These are phyloP conservation scores for Drosophila melanogaster DNA, from an alignment of 1,140 invertebrate species.

Conservation along the genomic window Release_6_plus_ISO1_MT NT_033779.5:3551501-3552000, in stretches of 20 bases:
- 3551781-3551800: neutral
- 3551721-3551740: slow-evolving; percentile 42
- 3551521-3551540: slow-evolving; percentile 84
- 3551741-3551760: slow-evolving; percentile 51
- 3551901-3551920: too few relatives aligned
- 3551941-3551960: too few relatives aligned
- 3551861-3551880: too few relatives aligned
- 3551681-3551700: slow-evolving; percentile 14
- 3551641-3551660: slow-evolving; percentile 49
- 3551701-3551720: slow-evolving; percentile 48
- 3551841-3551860: too few relatives aligned
- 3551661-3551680: neutral
- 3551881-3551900: too few relatives aligned
- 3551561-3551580: slow-evolving; percentile 84
- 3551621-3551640: slow-evolving; percentile 32
- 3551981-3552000: slow-evolving; percentile 26
- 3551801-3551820: neutral
- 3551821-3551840: neutral
- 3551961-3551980: neutral
- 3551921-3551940: too few relatives aligned
- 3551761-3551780: neutral
- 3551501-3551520: slow-evolving; percentile 84
- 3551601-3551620: slow-evolving; percentile 76
- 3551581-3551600: slow-evolving; percentile 84
- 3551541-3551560: slow-evolving; percentile 84